These are phyloP conservation scores for Timandra comae DNA, from an alignment of 2,888 invertebrate species.

Conservation along the genomic window DNA sequence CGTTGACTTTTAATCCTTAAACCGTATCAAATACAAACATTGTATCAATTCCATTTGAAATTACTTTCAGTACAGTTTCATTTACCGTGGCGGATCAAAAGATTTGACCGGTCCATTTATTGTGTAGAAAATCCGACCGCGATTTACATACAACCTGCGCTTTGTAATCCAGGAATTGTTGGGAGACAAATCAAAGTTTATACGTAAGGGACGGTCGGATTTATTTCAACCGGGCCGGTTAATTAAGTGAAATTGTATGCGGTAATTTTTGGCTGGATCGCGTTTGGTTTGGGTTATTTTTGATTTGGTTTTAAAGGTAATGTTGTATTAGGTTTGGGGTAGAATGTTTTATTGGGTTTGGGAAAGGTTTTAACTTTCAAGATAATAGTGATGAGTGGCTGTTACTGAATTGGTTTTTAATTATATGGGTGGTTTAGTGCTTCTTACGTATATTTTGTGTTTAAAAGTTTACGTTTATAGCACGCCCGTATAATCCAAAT, in stretches of 20 bases:
- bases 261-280: too few species aligned
- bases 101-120: conserved; percentile 6
- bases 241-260: background rate
- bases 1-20: background rate
- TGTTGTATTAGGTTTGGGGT: too few species aligned
- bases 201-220: conserved; percentile 1
- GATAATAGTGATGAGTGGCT: too few species aligned
- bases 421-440: too few species aligned
- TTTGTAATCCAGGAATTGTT: conserved; percentile 12
- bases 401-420: too few species aligned
- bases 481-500: too few species aligned
- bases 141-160: conserved; percentile 7
- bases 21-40: conserved; percentile 6
- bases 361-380: too few species aligned
- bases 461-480: too few species aligned
- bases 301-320: too few species aligned
- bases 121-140: conserved; percentile 1
- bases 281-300: too few species aligned
- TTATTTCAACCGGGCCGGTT: background rate
- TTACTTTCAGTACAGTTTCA: conserved; percentile 20
- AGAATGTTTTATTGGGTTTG: too few species aligned
- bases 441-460: too few species aligned
- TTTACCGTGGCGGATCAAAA: conserved; percentile 15
- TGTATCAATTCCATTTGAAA: conserved; percentile 17
- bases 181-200: conserved; percentile 15